Evolutionary conservation across 2,888 invertebrate species (phyloP).

Genomic region (Nomada goodeniana): DNA sequence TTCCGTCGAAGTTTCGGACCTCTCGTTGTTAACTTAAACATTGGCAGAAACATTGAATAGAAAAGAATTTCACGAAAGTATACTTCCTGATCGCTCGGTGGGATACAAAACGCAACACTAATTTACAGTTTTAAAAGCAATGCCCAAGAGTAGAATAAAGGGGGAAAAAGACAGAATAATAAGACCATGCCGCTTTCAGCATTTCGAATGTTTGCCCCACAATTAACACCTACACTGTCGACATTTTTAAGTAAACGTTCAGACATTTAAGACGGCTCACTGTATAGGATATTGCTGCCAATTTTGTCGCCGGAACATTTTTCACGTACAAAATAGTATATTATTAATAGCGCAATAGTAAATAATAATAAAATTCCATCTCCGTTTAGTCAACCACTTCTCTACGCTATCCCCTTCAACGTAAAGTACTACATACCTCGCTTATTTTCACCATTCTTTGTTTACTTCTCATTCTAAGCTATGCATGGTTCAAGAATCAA

Average conservation of each 20-base stretch:
- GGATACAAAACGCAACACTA: neutral
- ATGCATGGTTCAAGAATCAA: neutral
- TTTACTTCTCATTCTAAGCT: too few species aligned
- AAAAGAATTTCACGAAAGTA: constrained; percentile 26
- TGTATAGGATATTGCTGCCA: too few species aligned
- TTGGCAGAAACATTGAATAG: constrained; percentile 26
- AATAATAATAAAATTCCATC: too few species aligned
- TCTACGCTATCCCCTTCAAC: neutral
- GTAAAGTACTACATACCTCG: too few species aligned
- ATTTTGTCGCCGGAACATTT: too few species aligned
- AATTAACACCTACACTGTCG: neutral
- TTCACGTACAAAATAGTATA: too few species aligned
- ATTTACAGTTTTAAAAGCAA: neutral
- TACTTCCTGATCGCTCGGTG: constrained; percentile 31
- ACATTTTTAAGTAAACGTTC: neutral
- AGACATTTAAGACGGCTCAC: neutral
- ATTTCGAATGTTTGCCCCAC: neutral
- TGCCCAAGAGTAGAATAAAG: neutral
- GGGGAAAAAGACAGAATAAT: too few species aligned
- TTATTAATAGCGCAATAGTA: too few species aligned
- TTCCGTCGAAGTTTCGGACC: neutral
- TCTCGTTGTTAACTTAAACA: constrained; percentile 21
- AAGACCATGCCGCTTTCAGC: neutral
- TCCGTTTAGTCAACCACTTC: neutral
- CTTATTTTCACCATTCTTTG: too few species aligned